phyloP scores from a whole-genome alignment of 2,113 vertebrate genomes.

The Datnioides undecimradiatus region DNA sequence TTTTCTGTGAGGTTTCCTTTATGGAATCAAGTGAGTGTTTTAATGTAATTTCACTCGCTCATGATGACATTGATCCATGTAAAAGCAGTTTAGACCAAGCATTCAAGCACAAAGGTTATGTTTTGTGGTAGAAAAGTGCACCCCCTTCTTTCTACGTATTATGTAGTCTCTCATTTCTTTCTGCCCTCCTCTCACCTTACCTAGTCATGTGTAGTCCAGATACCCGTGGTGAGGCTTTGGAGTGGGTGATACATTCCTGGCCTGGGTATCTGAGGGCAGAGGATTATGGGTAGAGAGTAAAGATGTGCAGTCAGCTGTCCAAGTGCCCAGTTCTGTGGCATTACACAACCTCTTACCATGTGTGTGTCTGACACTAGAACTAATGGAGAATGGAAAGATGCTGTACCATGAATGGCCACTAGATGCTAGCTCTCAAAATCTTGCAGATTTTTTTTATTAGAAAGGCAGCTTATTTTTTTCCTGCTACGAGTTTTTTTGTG shows the following conservation, averaged over 20 bases:
- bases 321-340: not conserved
- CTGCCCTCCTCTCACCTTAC: not conserved
- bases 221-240: conserved; percentile 2
- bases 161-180: not conserved
- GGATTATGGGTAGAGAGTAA: conserved; percentile 37
- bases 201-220: conserved; percentile 21
- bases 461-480: too few relatives aligned
- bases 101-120: too few relatives aligned
- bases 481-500: too few relatives aligned
- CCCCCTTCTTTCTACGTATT: not conserved
- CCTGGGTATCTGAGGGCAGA: conserved; percentile 41
- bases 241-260: conserved; percentile 55
- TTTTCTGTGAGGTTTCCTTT: not conserved
- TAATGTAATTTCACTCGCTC: not conserved
- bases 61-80: not conserved
- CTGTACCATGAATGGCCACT: not conserved
- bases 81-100: too few relatives aligned
- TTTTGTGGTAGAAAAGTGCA: not conserved
- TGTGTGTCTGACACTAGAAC: not conserved
- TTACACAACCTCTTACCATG: not conserved
- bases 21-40: not conserved
- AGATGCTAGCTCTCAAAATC: not conserved
- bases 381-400: not conserved
- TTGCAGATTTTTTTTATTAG: too few relatives aligned
- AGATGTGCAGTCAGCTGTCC: not conserved